Conservation (phyloP, 2,113 vertebrate species). For the Miniopterus natalensis region DNA sequence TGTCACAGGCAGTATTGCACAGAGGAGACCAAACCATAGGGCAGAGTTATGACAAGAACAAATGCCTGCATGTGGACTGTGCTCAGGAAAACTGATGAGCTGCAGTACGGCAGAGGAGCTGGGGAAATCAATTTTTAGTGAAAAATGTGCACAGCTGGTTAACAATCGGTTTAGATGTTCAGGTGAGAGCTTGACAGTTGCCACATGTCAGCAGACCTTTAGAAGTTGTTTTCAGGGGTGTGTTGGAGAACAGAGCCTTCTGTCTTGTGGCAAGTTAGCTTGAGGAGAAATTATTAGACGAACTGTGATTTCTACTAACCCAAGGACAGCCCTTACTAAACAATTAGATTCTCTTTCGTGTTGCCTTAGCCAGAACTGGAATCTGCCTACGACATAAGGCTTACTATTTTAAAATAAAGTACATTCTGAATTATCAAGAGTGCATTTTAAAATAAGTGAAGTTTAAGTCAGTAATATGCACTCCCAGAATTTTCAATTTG, state of each 20-base stretch:
- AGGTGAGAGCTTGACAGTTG: constrained; percentile 65
- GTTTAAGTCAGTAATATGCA: not conserved
- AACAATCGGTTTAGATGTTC: constrained; percentile 72
- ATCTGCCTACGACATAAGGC: not conserved
- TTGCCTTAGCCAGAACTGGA: not conserved
- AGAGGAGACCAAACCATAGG: constrained; percentile 25
- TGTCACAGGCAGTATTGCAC: constrained; percentile 42
- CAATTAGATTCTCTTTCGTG: not conserved
- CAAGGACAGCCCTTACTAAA: not conserved
- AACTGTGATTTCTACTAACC: not conserved
- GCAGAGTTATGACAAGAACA: constrained; percentile 75
- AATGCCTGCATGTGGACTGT: constrained; percentile 54
- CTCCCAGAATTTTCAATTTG: not conserved
- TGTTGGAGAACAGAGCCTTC: not conserved
- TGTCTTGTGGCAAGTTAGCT: not conserved
- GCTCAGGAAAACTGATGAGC: constrained; percentile 57
- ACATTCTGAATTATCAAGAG: not conserved
- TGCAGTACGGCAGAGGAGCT: not conserved
- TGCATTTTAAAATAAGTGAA: constrained; percentile 11
- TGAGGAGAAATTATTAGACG: not conserved
- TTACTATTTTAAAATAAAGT: constrained; percentile 37
- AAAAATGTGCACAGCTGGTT: constrained; percentile 72
- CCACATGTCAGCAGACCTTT: constrained; percentile 40
- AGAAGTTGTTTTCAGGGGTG: constrained; percentile 63
- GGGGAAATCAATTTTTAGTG: constrained; percentile 71